Evolutionary conservation across 2,113 vertebrate genomes (phyloP).

Genomic region (Picathartes gymnocephalus): DNA sequence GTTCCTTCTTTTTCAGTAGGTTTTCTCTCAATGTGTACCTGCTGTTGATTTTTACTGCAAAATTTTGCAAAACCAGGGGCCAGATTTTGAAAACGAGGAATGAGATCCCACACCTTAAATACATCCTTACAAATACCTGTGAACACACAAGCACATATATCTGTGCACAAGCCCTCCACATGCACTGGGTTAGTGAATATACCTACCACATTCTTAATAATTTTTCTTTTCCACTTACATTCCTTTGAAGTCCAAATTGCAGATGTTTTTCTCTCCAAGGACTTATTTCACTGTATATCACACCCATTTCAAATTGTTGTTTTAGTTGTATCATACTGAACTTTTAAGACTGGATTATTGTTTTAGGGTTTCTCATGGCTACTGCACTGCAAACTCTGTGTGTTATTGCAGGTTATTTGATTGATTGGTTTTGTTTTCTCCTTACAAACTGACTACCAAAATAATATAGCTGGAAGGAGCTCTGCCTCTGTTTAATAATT

Average conservation of each 20-base stretch:
- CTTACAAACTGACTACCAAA: constrained; percentile 22
- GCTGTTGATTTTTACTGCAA: background rate
- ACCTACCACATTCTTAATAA: background rate
- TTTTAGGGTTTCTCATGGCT: constrained; percentile 26
- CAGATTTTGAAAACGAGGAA: background rate
- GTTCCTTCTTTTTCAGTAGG: background rate
- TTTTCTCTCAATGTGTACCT: background rate
- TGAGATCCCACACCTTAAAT: background rate
- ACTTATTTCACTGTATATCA: constrained; percentile 15
- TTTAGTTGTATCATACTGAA: constrained; percentile 29
- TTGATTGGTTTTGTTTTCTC: constrained; percentile 49
- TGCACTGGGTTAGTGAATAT: background rate
- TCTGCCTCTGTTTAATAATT: constrained; percentile 37
- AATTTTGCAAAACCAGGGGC: background rate
- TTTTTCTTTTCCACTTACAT: background rate
- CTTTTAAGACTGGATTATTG: constrained; percentile 41
- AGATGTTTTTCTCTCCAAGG: background rate
- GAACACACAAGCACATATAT: background rate
- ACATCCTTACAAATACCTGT: background rate
- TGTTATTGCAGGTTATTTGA: constrained; percentile 53
- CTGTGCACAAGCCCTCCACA: background rate
- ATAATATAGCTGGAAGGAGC: constrained; percentile 8
- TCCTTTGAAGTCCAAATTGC: background rate
- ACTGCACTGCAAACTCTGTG: constrained; percentile 18
- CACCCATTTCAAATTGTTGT: background rate